Evolutionary conservation across 1,140 invertebrate genomes (phyloP), one percentile per base, ranked within the genome.

Genomic region (Cyclargus thomasi): DNA sequence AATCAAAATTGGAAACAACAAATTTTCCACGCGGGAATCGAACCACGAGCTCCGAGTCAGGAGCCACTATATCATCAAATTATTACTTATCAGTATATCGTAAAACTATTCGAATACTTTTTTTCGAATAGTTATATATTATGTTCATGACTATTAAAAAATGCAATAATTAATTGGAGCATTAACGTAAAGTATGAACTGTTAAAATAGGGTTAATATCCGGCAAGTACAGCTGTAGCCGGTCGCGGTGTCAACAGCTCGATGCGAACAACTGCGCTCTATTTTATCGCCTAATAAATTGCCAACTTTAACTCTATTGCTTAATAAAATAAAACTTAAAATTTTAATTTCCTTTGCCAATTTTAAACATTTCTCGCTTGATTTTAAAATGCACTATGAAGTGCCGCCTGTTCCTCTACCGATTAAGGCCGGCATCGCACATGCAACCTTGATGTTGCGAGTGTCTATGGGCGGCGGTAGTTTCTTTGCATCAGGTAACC

Each of bases 221-320:
- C 39, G 39, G 11, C 39, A 16, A 47, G 39, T 47, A 16, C 55
- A 2, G 18, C 20, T 17, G 55, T 11, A 59, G 55, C 55, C 17
- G 20, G 17, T 59, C 10, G 10, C 20, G 18, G 17, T 59, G 55
- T 59, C 55, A 59, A 59, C 55, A 59, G 55, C 20, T 21, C 18
- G 20, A 59, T 21, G 21, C 10, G 20, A 59, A 59, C 55, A 59
- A 59, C 18, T 59, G 55, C 55, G 55, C 55, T 59, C 55, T 59
- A 21, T 59, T 59, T 59, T 59, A 59, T 59, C 55, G 55, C 20
- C 39, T 47, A 47, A 59, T 21, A 59, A 18, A 55, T 55, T 55
- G n/a, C 18, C 18, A 59, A 59, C 55, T 59, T 59, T 20, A 10
- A 21, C 55, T 59, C 17, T 59, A 59, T 59, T 22, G 18, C 55